Evolutionary conservation across 2,888 invertebrate genomes (phyloP), one percentile per base, ranked within the genome.

Genomic region (Morpho achilles): DNA sequence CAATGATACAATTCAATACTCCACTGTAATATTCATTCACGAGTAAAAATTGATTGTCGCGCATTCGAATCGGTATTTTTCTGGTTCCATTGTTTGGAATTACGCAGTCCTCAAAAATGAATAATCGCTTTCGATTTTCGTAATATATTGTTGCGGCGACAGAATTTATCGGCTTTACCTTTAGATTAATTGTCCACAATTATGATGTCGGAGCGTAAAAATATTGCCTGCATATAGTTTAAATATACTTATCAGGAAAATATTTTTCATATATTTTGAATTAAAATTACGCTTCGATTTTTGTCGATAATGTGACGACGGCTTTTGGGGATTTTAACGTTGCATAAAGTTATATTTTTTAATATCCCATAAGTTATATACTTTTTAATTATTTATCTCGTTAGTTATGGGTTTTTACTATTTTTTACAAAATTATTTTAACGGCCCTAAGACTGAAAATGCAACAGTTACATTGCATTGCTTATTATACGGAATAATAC

Each of bases 11-110:
- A 5, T 32, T 32, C 4, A 16, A 7, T 42, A 82, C 77, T 74
- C 68, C 73, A 74, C 47, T 54, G 81, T 82, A 84, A 81, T 75
- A 78, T 74, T 75, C 76, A 78, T 76, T 74, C 73, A 73, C 68
- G 71, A 77, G 75, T 79, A 87, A 86, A 84, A 86, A 86, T 81
- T 83, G 79, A 84, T 81, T 80, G 76, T 77, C 75, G 74, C 68
- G 67, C 72, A 70, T 74, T 73, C 75, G 69, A 74, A 69, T 72
- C 72, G 71, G 73, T 74, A 77, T 77, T 76, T 79, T 76, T 73
- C 66, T 69, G 70, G 69, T 70, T 69, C 68, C 69, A 75, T 76
- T 78, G 76, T 76, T 73, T 73, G 69, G 61, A 68, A 69, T 70
- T 68, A 70, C 70, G 63, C 60, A 61, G 61, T 62, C 63, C 66